phyloP scores from a whole-genome alignment of 2,797 vertebrate genomes.

The Rachycentron canadum region DNA sequence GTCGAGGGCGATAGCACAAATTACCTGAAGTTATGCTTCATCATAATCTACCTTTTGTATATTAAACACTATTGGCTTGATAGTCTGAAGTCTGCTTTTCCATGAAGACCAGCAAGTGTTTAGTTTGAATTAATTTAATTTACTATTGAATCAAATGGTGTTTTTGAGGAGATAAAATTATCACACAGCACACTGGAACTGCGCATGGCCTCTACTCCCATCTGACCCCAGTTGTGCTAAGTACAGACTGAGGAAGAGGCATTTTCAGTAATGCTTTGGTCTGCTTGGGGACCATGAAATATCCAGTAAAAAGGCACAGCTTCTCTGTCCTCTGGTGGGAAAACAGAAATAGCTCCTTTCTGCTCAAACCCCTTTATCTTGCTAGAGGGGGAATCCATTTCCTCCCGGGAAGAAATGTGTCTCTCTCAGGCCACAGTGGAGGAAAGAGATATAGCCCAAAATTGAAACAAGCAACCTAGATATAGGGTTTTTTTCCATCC shows the following conservation, averaged over 20 bases:
- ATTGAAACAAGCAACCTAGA: neutral
- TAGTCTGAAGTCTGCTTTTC: neutral
- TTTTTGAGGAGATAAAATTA: too few species aligned
- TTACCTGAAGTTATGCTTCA: neutral
- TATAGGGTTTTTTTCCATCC: neutral
- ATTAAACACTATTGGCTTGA: neutral
- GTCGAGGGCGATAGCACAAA: neutral
- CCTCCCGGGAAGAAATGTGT: neutral
- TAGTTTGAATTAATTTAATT: neutral
- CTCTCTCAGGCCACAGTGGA: neutral
- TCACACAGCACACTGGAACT: too few species aligned
- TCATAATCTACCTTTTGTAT: neutral
- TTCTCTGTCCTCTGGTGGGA: neutral
- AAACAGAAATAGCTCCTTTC: constrained; percentile 11
- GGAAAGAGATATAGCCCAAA: neutral
- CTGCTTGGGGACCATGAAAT: neutral
- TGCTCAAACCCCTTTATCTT: neutral
- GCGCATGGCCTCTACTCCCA: neutral
- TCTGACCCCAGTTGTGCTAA: too few species aligned
- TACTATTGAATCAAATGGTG: neutral
- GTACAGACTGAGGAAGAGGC: neutral
- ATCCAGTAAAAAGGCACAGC: constrained; percentile 1
- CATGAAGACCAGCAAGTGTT: neutral
- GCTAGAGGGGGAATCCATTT: neutral
- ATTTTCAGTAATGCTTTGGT: constrained; percentile 1